These are phyloP conservation scores for Aurelia sp. DNA, from an alignment of 30 jellyfish, hydroid and myxozoan species.

Conservation along the genomic window DNA sequence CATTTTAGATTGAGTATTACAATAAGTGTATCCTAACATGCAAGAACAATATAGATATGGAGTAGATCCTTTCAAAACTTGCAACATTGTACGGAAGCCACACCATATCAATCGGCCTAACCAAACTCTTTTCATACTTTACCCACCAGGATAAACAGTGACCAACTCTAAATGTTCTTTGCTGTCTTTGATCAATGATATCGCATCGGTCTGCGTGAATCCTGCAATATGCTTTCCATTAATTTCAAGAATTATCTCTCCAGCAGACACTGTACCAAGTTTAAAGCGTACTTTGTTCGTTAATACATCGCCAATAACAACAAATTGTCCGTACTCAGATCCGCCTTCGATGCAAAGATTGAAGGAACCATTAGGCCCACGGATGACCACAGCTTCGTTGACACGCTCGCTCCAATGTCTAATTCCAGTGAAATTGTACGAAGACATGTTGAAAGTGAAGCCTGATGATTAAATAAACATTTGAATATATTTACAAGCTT, in stretches of 20 bases:
- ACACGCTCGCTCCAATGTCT: constrained; percentile 96
- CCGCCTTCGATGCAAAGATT: constrained; percentile 99
- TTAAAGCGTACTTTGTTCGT: constrained; percentile 83
- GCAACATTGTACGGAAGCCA: background rate
- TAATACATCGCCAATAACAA: constrained; percentile 95
- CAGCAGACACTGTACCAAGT: constrained; percentile 92
- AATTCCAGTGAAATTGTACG: constrained; percentile 63
- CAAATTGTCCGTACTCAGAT: constrained; percentile 98
- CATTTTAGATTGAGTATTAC: too few species aligned
- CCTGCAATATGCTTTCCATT: constrained; percentile 98
- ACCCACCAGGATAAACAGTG: constrained; percentile 93
- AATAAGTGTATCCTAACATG: background rate
- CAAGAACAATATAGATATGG: background rate
- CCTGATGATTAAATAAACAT: constrained; percentile 16
- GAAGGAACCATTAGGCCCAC: constrained; percentile 95
- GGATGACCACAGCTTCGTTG: constrained; percentile 91
- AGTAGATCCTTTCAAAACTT: background rate
- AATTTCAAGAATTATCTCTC: constrained; percentile 91
- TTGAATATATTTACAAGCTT: background rate
- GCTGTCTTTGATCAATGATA: constrained; percentile 90
- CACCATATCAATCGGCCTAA: background rate
- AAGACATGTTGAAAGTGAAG: constrained; percentile 37
- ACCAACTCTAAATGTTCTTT: constrained; percentile 75
- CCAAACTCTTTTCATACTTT: background rate
- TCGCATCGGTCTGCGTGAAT: constrained; percentile 98